Percentiles rank a stretch among this genome's conserved stretches.
Evolutionary conservation across 2,888 invertebrate genomes (phyloP).

Genomic region (Villa cingulata): DNA sequence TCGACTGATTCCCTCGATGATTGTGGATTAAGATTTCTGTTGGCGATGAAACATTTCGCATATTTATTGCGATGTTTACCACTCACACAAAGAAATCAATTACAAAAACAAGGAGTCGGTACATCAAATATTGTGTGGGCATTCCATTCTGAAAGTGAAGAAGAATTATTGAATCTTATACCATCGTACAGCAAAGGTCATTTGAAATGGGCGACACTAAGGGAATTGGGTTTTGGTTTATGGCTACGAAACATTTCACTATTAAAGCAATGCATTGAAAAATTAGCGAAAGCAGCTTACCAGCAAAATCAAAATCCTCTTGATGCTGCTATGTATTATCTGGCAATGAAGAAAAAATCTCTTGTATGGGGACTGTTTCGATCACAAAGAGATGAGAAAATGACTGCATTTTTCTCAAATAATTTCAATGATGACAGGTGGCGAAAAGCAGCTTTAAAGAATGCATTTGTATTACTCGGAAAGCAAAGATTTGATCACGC

Average conservation of each 20-base stretch:
- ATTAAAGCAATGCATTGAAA: constrained; percentile 75
- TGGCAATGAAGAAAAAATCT: constrained; percentile 97
- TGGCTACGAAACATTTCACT: constrained; percentile 81
- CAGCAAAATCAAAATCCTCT: constrained; percentile 86
- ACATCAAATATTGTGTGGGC: constrained; percentile 96
- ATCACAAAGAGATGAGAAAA: constrained; percentile 74
- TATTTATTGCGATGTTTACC: constrained; percentile 90
- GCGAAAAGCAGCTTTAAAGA: constrained; percentile 95
- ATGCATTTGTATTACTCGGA: constrained; percentile 91
- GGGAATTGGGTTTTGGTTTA: constrained; percentile 88
- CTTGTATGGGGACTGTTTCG: constrained; percentile 91
- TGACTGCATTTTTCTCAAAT: constrained; percentile 91
- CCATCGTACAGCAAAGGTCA: constrained; percentile 77
- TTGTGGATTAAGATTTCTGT: constrained; percentile 87
- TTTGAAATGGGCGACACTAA: constrained; percentile 78
- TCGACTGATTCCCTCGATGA: constrained; percentile 81
- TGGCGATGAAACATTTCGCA: constrained; percentile 96
- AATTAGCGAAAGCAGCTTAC: constrained; percentile 87
- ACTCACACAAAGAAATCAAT: constrained; percentile 67
- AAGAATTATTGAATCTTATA: constrained; percentile 78
- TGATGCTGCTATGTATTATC: constrained; percentile 92
- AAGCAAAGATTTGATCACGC: constrained; percentile 96
- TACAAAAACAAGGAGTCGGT: constrained; percentile 76
- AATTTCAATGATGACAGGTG: constrained; percentile 88
- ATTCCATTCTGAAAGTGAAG: constrained; percentile 95